Base-by-base conservation (phyloP, 2,113 vertebrate species). In the Ariopsis seemanni region DNA sequence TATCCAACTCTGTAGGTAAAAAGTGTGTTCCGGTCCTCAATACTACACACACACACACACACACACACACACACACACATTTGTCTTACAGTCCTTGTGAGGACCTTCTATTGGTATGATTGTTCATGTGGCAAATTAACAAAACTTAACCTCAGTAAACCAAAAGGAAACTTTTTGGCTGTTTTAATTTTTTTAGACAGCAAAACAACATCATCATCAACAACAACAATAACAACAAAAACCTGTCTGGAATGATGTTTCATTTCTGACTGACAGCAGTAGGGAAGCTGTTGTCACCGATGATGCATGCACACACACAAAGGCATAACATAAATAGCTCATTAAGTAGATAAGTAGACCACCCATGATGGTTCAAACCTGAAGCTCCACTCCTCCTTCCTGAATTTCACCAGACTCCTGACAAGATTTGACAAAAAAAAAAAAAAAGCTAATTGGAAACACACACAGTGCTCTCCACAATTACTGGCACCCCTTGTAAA, bases 331-430 rank as follows among this genome's bases (percentile, higher is more conserved):
- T 52, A 12, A 79, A 79, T 27, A 57, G n/a, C 25, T 55, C 75
- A 79, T 55, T 79, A 79, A 79, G 75, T 27, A 78, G 22, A 78
- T 53, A 14, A 78, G 15, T 27, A 55, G 50, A 55, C 75, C 75
- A 78, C 75, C 75, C 50, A 55, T 8, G 50, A 55, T 53, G 27
- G 22, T 55, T 78, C 2, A 27, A 53, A 78, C 48, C 72, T 55
- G 48, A 55, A 55, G 75, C 52, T 30, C 14, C 52, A 27, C 52
- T 10, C 12, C 22, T 74, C 4, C 20, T 52, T 52, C 18, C 11
- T 25, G 18, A 22, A 75, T 75, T 50, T 48, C 71, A 75, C 42
- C 8, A 50, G 2, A 42, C 18, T 34, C 30, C 42, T 42, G 18
- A 22, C 71, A 74, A 22, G 42, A 52, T 77, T 57, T 20, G 7